phyloP scores from a whole-genome alignment of 2,888 invertebrate species.

The Protula sp. region DNA sequence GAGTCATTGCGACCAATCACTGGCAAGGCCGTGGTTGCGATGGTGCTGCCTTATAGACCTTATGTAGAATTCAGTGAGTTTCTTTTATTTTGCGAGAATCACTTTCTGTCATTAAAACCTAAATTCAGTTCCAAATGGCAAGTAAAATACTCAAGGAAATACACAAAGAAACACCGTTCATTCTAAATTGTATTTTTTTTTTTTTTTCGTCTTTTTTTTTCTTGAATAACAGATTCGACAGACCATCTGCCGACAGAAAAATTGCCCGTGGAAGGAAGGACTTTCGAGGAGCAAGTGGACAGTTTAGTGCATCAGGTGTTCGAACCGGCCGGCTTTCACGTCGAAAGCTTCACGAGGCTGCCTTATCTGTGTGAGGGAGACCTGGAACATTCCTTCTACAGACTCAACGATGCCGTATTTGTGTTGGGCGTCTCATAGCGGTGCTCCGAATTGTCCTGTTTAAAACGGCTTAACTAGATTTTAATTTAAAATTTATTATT shows the following conservation, averaged over 20 bases:
- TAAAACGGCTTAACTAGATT: no score
- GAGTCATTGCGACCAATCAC: slow-evolving; percentile 64
- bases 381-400: slow-evolving; percentile 70
- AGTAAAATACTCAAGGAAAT: not conserved
- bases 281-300: slow-evolving; percentile 66
- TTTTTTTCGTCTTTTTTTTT: no score
- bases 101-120: not conserved
- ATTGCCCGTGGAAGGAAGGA: slow-evolving; percentile 47
- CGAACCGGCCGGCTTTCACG: slow-evolving; percentile 66
- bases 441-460: no score
- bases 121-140: not conserved
- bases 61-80: slow-evolving; percentile 71
- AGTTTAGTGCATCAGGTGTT: slow-evolving; percentile 65
- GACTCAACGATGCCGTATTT: slow-evolving; percentile 86
- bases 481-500: no score
- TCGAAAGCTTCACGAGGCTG: slow-evolving; percentile 80
- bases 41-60: slow-evolving; percentile 88
- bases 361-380: slow-evolving; percentile 98
- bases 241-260: slow-evolving; percentile 46
- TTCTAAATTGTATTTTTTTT: no score
- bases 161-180: not conserved
- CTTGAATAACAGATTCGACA: slow-evolving; percentile 61
- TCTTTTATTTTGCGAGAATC: not conserved
- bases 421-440: slow-evolving; percentile 55
- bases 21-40: slow-evolving; percentile 70